A percentile compares a stretch with the other conserved stretches of the same genome.
phyloP scores from a whole-genome alignment of 2,888 invertebrate species.

The Caenorhabditis sp. region DNA sequence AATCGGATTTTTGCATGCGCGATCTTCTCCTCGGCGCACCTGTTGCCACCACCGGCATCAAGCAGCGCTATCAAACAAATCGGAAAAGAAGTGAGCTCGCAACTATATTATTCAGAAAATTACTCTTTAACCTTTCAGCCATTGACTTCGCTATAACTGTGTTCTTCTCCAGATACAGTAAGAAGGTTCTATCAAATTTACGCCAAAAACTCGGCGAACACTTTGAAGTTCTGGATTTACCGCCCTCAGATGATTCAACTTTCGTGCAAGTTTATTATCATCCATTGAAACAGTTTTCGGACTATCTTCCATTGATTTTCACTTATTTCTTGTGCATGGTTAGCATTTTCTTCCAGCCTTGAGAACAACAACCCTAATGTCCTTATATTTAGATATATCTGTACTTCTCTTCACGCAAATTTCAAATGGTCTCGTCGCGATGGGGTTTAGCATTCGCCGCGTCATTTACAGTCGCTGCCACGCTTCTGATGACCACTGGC shows the following conservation, averaged over 20 bases:
- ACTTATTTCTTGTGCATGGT: slow-evolving; percentile 61
- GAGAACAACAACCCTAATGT: slow-evolving; percentile 2
- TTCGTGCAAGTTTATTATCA: slow-evolving; percentile 66
- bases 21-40: slow-evolving; percentile 64
- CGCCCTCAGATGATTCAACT: slow-evolving; percentile 56
- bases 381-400: slow-evolving; percentile 54
- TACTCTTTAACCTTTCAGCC: slow-evolving; percentile 47
- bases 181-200: slow-evolving; percentile 13
- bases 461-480: slow-evolving; percentile 73
- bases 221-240: slow-evolving; percentile 31
- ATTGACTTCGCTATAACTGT: slow-evolving; percentile 62
- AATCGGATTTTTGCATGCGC: slow-evolving; percentile 57
- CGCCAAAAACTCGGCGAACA: neutral
- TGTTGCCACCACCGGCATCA: slow-evolving; percentile 58
- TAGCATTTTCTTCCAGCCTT: neutral
- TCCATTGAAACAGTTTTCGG: slow-evolving; percentile 62
- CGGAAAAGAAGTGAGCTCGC: slow-evolving; percentile 55
- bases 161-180: slow-evolving; percentile 43
- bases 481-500: slow-evolving; percentile 87
- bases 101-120: neutral
- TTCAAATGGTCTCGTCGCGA: slow-evolving; percentile 89
- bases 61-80: slow-evolving; percentile 62
- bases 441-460: slow-evolving; percentile 86
- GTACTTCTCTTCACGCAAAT: slow-evolving; percentile 78
- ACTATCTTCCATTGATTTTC: slow-evolving; percentile 60